Conservation (phyloP, 2,888 invertebrate species). For the Automeris io region DNA sequence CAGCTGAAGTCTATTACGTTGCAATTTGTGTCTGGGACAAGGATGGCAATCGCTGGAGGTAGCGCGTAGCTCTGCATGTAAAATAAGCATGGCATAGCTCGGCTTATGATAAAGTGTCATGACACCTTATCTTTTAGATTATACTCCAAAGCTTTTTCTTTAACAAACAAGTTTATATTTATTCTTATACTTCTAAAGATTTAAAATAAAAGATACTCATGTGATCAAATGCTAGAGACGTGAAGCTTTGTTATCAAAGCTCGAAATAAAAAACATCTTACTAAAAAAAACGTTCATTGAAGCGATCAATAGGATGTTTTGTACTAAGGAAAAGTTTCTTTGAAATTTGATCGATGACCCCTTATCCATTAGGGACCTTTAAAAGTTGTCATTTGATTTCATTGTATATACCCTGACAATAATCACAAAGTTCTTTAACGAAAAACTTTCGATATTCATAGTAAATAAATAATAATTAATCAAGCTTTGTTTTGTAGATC, state of each 20-base stretch:
- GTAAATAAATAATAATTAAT: conserved; percentile 57
- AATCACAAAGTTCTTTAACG: conserved; percentile 51
- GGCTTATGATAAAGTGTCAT: no score
- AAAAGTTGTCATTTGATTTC: conserved; percentile 69
- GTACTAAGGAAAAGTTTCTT: conserved; percentile 64
- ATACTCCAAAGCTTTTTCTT: no score
- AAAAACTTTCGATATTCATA: conserved; percentile 39
- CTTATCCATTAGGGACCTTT: conserved; percentile 71
- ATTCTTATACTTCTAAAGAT: no score
- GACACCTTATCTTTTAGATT: no score
- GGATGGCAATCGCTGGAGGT: no score
- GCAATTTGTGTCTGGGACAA: no score
- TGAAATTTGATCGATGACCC: conserved; percentile 72
- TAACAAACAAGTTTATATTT: no score
- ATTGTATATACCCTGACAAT: conserved; percentile 59
- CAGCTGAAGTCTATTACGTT: no score
- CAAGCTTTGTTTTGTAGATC: conserved; percentile 46
- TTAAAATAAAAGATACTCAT: no score
- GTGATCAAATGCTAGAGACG: no score
- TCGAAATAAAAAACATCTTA: neutral
- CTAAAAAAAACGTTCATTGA: conserved; percentile 30
- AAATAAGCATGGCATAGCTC: no score
- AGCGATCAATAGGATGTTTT: conserved; percentile 59
- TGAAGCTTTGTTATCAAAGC: neutral
- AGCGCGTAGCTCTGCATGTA: no score